Base-by-base conservation (phyloP, 2,113 vertebrate genomes). In the Orycteropus afer region DNA sequence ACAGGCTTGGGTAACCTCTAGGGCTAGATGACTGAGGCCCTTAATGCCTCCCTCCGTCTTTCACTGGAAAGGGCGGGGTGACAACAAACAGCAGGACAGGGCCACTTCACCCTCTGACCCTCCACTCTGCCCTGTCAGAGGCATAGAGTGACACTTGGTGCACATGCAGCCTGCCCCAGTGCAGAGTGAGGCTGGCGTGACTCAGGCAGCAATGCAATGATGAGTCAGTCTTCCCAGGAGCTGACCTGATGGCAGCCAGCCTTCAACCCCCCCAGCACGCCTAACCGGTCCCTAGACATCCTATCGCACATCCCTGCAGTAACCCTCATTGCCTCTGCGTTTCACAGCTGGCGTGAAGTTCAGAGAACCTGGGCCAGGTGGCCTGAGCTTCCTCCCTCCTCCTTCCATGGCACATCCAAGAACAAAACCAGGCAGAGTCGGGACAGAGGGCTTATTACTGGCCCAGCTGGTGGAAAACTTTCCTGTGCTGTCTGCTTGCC, bases 171-270 rank as follows among this genome's bases (percentile, higher is more conserved):
- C 55, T 76, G 53, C 51, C 47, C 29, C 10, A 5, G 51, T 15
- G 45, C 89, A 40, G 34, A 76, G 13, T 69, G 82, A 86, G 4
- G 7, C 37, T 1, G 20, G 42, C 0, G 0, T 91, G 91, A 90
- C 69, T 95, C 47, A 27, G 53, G 59, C 82, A n/a, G 59, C 25
- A 5, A 77, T 71, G 69, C 42, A 0, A 0, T 34, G 86, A 61
- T 83, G 82, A 96, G n/a, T 87, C 90, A 87, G 73, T 85, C 73
- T 90, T 80, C 51, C 71, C 4, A 1, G 55, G 83, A 88, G 83
- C 80, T 61, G 82, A 82, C 59, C 79, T 18, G 57, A 55, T 34
- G 51, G 73, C 90, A 94, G 91, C 85, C 51, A 15, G 40, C n/a
- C 93, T 37, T 59, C 57, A 42, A 34, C 55, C 65, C 0, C 13